Percentiles rank a stretch among this genome's conserved stretches.
Conservation (phyloP, 1,140 invertebrate genomes). For the Tyrophagus putrescentiae region DNA sequence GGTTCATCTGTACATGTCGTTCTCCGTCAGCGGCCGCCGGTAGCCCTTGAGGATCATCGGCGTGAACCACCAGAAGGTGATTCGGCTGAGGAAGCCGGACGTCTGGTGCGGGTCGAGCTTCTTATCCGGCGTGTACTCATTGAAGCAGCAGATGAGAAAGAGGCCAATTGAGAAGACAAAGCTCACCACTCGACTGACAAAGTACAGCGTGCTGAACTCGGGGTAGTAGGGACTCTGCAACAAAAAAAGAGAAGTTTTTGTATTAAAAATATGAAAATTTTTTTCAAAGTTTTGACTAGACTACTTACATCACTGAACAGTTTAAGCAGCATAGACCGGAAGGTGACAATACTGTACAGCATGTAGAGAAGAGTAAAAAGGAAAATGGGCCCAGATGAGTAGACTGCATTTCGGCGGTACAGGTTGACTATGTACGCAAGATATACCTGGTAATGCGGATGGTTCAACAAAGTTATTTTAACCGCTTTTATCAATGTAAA, state of each 20-base stretch:
- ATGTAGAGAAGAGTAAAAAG: constrained; percentile 17
- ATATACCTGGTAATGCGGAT: not conserved
- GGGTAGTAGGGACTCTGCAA: not conserved
- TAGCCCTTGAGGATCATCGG: constrained; percentile 23
- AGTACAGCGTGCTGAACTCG: not conserved
- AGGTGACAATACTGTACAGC: constrained; percentile 11
- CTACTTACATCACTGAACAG: constrained; percentile 10
- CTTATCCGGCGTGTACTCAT: not conserved
- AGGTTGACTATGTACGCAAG: not conserved
- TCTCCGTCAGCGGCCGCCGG: not conserved
- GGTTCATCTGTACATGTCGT: constrained; percentile 17
- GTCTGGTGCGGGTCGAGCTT: constrained; percentile 30
- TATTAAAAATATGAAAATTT: not conserved
- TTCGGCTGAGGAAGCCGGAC: constrained; percentile 67
- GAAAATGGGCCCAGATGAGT: constrained; percentile 21
- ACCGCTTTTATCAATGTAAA: not conserved
- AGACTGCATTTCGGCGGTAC: constrained; percentile 19
- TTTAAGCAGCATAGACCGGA: constrained; percentile 9
- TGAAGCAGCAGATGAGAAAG: not conserved
- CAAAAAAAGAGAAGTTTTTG: not conserved
- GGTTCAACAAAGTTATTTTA: not conserved
- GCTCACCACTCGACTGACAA: not conserved
- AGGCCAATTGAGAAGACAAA: not conserved
- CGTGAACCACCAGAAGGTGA: constrained; percentile 88
- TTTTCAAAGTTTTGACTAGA: not conserved